Percentiles rank a stretch among this genome's conserved stretches.
Evolutionary conservation across 2,113 vertebrate genomes (phyloP).

Genomic region (Saccopteryx bilineata): DNA sequence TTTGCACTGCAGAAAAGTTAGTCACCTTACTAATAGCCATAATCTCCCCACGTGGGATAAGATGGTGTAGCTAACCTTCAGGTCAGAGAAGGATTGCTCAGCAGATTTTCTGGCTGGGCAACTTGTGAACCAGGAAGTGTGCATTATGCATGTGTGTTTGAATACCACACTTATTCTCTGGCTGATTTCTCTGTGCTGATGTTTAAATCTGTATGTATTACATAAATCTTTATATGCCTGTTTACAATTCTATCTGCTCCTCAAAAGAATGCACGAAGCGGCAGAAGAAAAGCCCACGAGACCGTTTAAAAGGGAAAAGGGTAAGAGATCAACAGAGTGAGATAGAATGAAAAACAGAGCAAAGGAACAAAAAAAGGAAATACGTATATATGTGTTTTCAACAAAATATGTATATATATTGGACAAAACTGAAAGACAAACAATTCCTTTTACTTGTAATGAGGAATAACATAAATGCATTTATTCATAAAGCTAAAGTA

Average conservation of each 20-base stretch:
- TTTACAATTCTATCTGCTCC: not conserved
- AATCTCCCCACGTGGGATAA: not conserved
- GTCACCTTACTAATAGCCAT: not conserved
- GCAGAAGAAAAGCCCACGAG: not conserved
- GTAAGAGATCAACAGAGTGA: constrained; percentile 23
- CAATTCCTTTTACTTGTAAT: not conserved
- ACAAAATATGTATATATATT: not conserved
- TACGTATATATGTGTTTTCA: not conserved
- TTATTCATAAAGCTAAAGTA: constrained; percentile 10
- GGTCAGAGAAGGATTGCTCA: not conserved
- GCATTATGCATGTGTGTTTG: not conserved
- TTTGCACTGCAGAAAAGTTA: no score
- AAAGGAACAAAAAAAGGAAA: not conserved
- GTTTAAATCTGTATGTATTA: not conserved
- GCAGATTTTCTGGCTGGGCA: not conserved
- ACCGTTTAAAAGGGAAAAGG: constrained; percentile 39
- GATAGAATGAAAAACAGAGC: constrained; percentile 3
- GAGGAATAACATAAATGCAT: not conserved
- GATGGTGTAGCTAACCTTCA: not conserved
- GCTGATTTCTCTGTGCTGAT: not conserved
- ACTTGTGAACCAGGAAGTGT: not conserved
- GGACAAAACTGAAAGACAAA: not conserved
- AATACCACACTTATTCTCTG: not conserved
- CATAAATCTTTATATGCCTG: not conserved
- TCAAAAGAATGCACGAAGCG: not conserved